Evolutionary conservation across 2,113 vertebrate species (phyloP), one percentile per base, ranked within the genome.

Genomic region (Phoxinus phoxinus): DNA sequence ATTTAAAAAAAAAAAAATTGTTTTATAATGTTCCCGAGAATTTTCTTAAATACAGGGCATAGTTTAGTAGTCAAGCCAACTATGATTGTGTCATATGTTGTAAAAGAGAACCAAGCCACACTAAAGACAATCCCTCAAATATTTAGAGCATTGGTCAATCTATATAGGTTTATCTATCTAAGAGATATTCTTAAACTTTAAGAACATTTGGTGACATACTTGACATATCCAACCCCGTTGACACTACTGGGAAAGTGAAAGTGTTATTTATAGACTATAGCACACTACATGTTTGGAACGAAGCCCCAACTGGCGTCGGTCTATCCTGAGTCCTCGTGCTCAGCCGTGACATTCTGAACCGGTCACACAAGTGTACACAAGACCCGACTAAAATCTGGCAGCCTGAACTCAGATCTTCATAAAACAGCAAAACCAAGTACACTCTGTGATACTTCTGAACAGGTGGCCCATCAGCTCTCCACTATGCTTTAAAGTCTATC

Each of bases 341-440:
- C 19, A 75, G 80, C 73, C 65, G 72, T 90, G 91, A 92, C 94
- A 94, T 95, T 93, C 94, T 86, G 88, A 88, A 90, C 87, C 75
- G 90, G 90, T 91, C 92, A 93, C 86, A 86, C 84, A 67, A 75
- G 87, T 81, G 65, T 46, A 30, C 78, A 87, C 37, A 35, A 83
- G 59, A 53, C 71, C 67, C 27, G 48, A 77, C 53, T 32, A 74
- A 53, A 72, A 56, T 59, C n/a, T 30, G 25, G 35, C 61, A 15
- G 23, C 41, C 37, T 6, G 37, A 51, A 15, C 61, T 32, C 23
- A 37, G 78, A 35, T 7, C 61, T 35, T 41, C 25, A 53, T 76
- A 32, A n/a, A 63, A 63, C 75, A 35, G 15, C 6, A 65, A 37
- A 53, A 58, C 17, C 41, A 11, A 2, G 44, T 25, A 37, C 67